Conservation (phyloP, 2,888 invertebrate species). For the Piscicola geometra region DNA sequence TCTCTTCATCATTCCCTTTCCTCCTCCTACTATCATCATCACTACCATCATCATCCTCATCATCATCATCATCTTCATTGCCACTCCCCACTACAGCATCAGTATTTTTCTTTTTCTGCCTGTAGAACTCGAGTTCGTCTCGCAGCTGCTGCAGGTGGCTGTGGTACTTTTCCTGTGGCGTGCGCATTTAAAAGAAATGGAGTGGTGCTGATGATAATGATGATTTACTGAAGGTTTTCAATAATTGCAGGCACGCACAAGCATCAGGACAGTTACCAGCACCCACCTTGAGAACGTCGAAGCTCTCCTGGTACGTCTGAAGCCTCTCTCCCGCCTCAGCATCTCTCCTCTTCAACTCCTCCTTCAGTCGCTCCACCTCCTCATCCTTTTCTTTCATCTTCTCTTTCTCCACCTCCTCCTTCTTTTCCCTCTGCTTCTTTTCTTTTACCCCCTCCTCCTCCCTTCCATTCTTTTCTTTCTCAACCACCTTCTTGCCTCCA, state of each 20-base stretch:
- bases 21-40: neutral
- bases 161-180: neutral
- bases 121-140: neutral
- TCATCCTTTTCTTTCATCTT: neutral
- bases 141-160: constrained; percentile 1
- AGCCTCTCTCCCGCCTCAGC: neutral
- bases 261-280: no score
- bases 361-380: constrained; percentile 8
- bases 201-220: no score
- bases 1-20: neutral
- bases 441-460: no score
- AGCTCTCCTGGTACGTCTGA: neutral
- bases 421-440: neutral
- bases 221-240: no score
- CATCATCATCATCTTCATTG: neutral
- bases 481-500: no score
- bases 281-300: neutral
- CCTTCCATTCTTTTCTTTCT: no score
- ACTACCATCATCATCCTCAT: neutral
- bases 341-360: neutral
- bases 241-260: no score
- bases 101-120: neutral
- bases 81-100: neutral
- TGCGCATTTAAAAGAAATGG: no score
- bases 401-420: neutral